Evolutionary conservation across 2,113 vertebrate species (phyloP).

Genomic region (Bubalus kerabau): DNA sequence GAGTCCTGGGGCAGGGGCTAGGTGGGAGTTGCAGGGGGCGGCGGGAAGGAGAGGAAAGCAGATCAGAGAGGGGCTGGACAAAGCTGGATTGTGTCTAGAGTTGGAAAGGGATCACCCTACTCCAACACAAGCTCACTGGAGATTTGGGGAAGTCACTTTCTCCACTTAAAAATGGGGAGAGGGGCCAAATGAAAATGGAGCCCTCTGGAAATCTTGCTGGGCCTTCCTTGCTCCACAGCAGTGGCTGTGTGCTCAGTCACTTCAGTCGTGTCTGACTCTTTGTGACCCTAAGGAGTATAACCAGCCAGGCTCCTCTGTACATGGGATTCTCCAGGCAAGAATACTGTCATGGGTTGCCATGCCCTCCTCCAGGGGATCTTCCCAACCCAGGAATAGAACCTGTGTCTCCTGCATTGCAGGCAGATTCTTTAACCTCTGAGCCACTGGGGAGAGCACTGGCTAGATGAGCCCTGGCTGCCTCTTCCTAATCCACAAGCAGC

Average conservation of each 20-base stretch:
- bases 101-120: neutral
- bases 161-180: neutral
- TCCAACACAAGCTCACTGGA: neutral
- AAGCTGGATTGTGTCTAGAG: neutral
- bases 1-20: neutral
- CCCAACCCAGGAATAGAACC: neutral
- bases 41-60: neutral
- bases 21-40: neutral
- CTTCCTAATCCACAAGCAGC: neutral
- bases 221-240: neutral
- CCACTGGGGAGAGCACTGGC: neutral
- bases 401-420: neutral
- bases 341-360: neutral
- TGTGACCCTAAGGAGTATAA: neutral
- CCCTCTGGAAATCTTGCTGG: neutral
- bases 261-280: neutral
- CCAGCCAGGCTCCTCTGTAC: neutral
- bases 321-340: neutral
- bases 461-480: neutral
- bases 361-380: neutral
- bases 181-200: too few species aligned
- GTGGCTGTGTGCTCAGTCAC: neutral
- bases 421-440: neutral
- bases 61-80: neutral
- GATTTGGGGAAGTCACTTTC: neutral